A percentile compares a stretch with the other conserved stretches of the same genome.
Conservation (phyloP, 2,113 vertebrate species). For the Alethe diademata region DNA sequence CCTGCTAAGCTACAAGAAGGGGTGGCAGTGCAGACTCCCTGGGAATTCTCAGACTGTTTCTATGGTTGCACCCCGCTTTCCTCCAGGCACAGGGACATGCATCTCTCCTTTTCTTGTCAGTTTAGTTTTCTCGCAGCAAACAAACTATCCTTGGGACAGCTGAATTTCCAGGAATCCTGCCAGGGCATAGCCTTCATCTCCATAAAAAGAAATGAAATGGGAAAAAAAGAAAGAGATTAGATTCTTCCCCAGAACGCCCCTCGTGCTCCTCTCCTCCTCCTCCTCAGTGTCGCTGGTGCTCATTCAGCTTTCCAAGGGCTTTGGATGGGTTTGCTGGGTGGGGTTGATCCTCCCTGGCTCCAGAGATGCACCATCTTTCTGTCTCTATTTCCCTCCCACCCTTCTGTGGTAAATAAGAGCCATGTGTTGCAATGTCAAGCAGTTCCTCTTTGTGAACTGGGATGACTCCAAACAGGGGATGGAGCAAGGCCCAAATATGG, state of each 20-base stretch:
- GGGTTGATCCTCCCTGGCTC: conserved; percentile 33
- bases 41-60: neutral
- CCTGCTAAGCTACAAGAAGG: neutral
- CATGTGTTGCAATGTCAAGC: conserved; percentile 65
- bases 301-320: conserved; percentile 46
- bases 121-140: conserved; percentile 68
- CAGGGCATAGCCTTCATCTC: conserved; percentile 72
- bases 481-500: conserved; percentile 75
- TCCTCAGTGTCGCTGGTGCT: neutral
- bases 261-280: neutral
- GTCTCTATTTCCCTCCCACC: conserved; percentile 3
- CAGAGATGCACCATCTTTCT: neutral
- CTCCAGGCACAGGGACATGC: neutral
- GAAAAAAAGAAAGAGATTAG: conserved; percentile 45
- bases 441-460: conserved; percentile 59
- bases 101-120: conserved; percentile 52
- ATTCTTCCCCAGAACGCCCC: neutral
- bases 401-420: conserved; percentile 59
- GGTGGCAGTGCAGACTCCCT: neutral
- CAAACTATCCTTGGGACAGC: conserved; percentile 62
- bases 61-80: neutral
- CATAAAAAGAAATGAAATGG: conserved; percentile 77
- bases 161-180: conserved; percentile 76
- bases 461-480: conserved; percentile 65
- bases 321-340: conserved; percentile 29